Conservation (phyloP, 2,797 vertebrate species). For the Scolopax bukidnonensis region DNA sequence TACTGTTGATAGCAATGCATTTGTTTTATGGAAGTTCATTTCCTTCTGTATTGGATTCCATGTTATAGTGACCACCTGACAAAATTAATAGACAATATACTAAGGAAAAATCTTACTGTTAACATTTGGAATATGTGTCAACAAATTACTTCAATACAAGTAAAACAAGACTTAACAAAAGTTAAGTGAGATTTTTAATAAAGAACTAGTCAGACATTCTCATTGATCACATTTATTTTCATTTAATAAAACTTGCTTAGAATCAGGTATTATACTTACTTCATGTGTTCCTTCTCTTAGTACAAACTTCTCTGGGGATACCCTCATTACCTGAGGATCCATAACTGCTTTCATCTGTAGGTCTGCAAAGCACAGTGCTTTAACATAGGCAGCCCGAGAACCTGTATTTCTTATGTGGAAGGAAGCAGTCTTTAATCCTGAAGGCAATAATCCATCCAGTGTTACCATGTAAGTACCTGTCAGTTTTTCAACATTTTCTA, state of each 20-base stretch:
- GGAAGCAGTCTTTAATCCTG: slow-evolving; percentile 81
- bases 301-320: slow-evolving; percentile 92
- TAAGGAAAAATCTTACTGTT: neutral
- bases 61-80: slow-evolving; percentile 87
- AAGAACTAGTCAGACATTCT: neutral
- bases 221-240: neutral
- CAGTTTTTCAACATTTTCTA: slow-evolving; percentile 91
- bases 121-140: neutral
- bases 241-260: neutral
- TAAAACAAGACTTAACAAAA: neutral
- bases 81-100: neutral
- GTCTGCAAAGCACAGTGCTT: slow-evolving; percentile 85
- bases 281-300: slow-evolving; percentile 89
- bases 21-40: slow-evolving; percentile 65
- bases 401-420: slow-evolving; percentile 90
- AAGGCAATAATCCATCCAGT: slow-evolving; percentile 76
- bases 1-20: slow-evolving; percentile 82
- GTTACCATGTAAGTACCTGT: slow-evolving; percentile 86
- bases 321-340: slow-evolving; percentile 81
- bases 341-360: slow-evolving; percentile 77
- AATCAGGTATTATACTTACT: slow-evolving; percentile 76
- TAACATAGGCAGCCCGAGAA: slow-evolving; percentile 91
- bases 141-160: neutral
- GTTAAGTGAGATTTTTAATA: neutral
- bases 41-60: slow-evolving; percentile 83